Conservation (phyloP, 2,888 invertebrate species). For the Tromatobia lineatoria region DNA sequence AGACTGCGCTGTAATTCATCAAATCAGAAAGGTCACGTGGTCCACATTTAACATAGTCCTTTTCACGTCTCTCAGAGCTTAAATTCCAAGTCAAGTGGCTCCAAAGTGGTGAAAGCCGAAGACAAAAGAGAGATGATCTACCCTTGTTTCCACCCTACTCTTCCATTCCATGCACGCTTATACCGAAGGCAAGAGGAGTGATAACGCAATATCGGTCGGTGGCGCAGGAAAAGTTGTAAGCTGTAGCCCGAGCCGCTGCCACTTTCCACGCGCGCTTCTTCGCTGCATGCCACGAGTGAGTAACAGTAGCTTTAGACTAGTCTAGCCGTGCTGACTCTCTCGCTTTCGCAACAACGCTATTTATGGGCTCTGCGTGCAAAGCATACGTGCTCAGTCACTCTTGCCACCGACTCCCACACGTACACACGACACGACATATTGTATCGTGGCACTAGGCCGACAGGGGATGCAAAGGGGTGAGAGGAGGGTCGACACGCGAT, state of each 20-base stretch:
- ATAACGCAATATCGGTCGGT: constrained; percentile 79
- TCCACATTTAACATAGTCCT: background rate
- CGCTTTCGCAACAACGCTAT: constrained; percentile 76
- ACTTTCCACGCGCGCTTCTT: constrained; percentile 73
- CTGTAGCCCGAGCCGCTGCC: constrained; percentile 74
- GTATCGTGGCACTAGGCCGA: constrained; percentile 42
- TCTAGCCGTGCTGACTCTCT: constrained; percentile 63
- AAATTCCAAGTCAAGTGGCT: constrained; percentile 1
- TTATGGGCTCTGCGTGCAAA: constrained; percentile 80
- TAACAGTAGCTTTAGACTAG: constrained; percentile 53
- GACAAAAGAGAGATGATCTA: constrained; percentile 8
- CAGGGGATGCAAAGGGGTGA: constrained; percentile 63
- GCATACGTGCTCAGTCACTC: constrained; percentile 77
- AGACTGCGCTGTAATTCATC: background rate
- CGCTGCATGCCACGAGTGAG: constrained; percentile 55
- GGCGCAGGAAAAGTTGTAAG: constrained; percentile 76
- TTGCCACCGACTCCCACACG: constrained; percentile 39
- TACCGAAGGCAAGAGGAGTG: constrained; percentile 70
- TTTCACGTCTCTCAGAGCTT: constrained; percentile 2
- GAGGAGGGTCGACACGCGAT: constrained; percentile 68
- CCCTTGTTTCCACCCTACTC: constrained; percentile 11
- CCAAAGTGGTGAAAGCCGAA: constrained; percentile 4
- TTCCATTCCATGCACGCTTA: background rate
- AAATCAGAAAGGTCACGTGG: background rate
- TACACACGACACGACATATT: constrained; percentile 38